phyloP scores from a whole-genome alignment of 2,888 invertebrate genomes.

The Drosophila meridiana region DNA sequence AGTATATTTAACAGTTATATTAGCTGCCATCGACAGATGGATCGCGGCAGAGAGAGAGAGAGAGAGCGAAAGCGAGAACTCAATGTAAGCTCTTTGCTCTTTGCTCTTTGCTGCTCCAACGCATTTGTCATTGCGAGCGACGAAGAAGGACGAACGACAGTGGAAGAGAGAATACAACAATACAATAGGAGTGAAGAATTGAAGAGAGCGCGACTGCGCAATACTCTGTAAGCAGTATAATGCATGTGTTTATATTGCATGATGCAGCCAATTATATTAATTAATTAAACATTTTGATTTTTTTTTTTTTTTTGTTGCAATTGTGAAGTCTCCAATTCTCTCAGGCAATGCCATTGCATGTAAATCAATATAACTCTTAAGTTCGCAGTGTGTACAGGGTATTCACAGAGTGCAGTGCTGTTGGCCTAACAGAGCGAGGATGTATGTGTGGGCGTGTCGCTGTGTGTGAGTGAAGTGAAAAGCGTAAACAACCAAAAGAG shows the following conservation, averaged over 20 bases:
- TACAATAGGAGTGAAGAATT: background rate
- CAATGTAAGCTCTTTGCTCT: background rate
- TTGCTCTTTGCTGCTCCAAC: background rate
- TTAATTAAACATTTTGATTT: background rate
- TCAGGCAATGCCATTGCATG: background rate
- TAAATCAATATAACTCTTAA: background rate
- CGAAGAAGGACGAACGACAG: background rate
- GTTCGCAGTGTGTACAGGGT: background rate
- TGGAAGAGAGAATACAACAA: background rate
- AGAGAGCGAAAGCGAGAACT: background rate
- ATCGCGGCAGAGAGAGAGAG: background rate
- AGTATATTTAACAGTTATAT: background rate
- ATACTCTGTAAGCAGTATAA: background rate
- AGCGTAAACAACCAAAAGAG: slow-evolving; percentile 43
- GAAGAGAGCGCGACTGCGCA: background rate
- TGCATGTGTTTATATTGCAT: background rate
- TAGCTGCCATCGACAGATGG: background rate
- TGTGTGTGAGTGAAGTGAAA: slow-evolving; percentile 5
- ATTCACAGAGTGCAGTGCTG: background rate
- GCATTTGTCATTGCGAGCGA: background rate
- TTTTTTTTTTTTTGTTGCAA: background rate
- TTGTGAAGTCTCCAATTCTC: background rate
- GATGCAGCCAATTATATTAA: background rate
- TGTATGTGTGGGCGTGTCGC: background rate
- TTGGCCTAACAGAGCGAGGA: background rate